Conservation (phyloP, 2,797 vertebrate species). For the Vireo griseus region DNA sequence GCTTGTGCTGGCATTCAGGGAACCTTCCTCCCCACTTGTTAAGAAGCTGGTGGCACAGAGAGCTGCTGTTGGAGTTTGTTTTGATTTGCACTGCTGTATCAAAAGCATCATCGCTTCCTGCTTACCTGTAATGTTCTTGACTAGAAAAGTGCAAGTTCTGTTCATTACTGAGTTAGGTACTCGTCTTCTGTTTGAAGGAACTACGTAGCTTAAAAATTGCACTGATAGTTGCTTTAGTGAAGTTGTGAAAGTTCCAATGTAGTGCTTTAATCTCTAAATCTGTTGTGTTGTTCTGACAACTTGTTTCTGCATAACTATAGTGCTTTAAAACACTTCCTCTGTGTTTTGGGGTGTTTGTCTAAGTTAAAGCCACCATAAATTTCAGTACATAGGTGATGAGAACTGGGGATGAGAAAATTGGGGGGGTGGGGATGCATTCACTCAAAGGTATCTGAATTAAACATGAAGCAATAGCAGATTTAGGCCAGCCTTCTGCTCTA, state of each 20-base stretch:
- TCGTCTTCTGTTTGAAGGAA: background rate
- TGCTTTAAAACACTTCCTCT: background rate
- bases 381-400: background rate
- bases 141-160: background rate
- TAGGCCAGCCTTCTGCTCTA: slow-evolving; percentile 8
- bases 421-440: background rate
- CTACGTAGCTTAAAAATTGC: background rate
- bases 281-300: background rate
- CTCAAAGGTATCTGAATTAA: slow-evolving; percentile 13
- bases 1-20: accelerated
- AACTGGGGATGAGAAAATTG: background rate
- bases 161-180: background rate
- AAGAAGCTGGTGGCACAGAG: background rate
- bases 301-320: background rate
- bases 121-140: background rate
- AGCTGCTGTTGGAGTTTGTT: background rate
- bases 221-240: background rate
- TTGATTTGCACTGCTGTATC: background rate
- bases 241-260: background rate
- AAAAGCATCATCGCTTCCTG: background rate
- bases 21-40: background rate
- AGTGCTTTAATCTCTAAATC: background rate
- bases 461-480: slow-evolving; percentile 30
- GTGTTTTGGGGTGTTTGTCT: background rate
- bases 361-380: background rate